Base-by-base conservation (phyloP, 2,113 vertebrate genomes). In the Plotosus lineatus region DNA sequence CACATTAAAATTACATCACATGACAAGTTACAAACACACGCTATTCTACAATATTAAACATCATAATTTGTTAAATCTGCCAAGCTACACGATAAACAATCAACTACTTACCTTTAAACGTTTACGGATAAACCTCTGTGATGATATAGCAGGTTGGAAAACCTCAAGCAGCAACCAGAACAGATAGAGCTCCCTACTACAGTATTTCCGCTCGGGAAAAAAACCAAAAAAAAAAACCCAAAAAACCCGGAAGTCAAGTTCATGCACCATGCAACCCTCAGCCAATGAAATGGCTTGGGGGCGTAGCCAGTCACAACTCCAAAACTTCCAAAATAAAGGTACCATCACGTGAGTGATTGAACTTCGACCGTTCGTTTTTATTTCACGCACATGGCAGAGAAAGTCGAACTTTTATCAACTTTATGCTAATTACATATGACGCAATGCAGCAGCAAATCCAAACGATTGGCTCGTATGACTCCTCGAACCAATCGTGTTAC, bases 201-300 rank as follows among this genome's bases (percentile, higher is more conserved):
- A 26, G n/a, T 26, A n/a, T n/a, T n/a, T n/a, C n/a, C 66, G 28
- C 0, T 1, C 66, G 6, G 21, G 23, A 28, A 6, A 50, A 33
- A 21, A 73, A 9, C 50, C 68, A 72, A 7, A 28, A 4, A 55
- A n/a, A 23, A 3, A n/a, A n/a, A n/a, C n/a, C n/a, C n/a, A n/a
- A n/a, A 72, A 36, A 28, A 11, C 69, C 69, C 69, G 69, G 69
- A 73, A 73, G 69, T 73, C 28, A 51, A 12, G 8, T 9, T 33
- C 28, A 21, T 12, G 46, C 17, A 6, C 42, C n/a, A 17, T 71
- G 9, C n/a, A 9, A 17, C 28, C 46, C 26, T 50, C 12, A 72
- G 69, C 69, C 69, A 73, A 73, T 73, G 3, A 51, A 51, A 51
- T 51, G 6, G 2, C 12, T 3, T 26, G 17, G 2, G 23, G 69